Evolutionary conservation across 1,140 invertebrate species (phyloP).

Genomic region (Pseudomyrmex gracilis): DNA sequence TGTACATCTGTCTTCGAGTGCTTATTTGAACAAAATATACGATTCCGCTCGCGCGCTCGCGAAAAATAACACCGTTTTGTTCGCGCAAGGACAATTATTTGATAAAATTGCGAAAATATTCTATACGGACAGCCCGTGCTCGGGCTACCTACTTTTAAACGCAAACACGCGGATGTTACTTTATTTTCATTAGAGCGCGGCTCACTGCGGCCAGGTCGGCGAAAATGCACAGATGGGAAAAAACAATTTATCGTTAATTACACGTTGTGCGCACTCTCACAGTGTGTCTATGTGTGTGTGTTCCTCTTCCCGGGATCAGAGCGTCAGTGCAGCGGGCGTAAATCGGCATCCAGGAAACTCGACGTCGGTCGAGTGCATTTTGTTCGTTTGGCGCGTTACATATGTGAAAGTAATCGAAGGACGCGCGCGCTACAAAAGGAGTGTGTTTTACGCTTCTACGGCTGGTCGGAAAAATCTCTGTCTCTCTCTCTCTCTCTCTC

Average conservation of each 20-base stretch:
- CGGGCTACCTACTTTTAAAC: not conserved
- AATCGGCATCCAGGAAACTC: conserved; percentile 44
- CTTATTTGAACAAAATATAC: not conserved
- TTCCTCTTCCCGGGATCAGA: too few relatives aligned
- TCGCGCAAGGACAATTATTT: not conserved
- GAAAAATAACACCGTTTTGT: not conserved
- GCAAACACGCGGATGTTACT: conserved; percentile 8
- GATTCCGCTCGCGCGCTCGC: too few relatives aligned
- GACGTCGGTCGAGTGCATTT: conserved; percentile 29
- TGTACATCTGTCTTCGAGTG: not conserved
- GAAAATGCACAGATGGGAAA: conserved; percentile 1
- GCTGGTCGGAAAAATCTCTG: conserved; percentile 27
- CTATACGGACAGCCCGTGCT: too few relatives aligned
- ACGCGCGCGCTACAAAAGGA: conserved; percentile 10
- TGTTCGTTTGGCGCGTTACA: conserved; percentile 48
- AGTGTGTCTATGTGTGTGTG: not conserved
- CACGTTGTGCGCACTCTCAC: conserved; percentile 6
- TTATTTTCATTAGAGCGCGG: conserved; percentile 1
- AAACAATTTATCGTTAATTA: conserved; percentile 63
- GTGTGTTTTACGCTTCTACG: conserved; percentile 43
- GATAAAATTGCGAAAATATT: not conserved
- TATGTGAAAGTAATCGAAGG: conserved; percentile 45
- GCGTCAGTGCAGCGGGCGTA: conserved; percentile 3
- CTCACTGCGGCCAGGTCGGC: not conserved
- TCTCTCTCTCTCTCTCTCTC: too few relatives aligned